Evolutionary conservation across 2,888 invertebrate genomes (phyloP), one percentile per base, ranked within the genome.

Genomic region (Epicampocera succincta): DNA sequence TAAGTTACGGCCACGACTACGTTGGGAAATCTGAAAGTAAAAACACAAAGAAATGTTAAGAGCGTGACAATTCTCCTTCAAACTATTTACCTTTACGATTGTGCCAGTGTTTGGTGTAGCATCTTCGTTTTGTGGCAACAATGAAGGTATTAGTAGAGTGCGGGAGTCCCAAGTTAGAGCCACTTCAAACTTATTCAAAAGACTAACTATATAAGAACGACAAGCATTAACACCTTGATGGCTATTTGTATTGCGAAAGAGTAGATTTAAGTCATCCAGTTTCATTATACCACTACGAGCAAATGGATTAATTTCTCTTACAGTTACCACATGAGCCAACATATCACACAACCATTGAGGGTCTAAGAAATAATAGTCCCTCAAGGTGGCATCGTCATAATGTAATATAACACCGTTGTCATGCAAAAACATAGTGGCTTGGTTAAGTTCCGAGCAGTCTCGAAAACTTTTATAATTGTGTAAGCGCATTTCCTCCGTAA

Each of bases 321-420:
- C 97, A 0, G 99, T 98, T 42, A 99, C 97, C 0, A 99, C 98
- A 90, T 98, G 98, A 0, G 99, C 98, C 46, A 99, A 90, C 93
- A 99, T 96, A 90, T 99, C 99, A 91, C 99, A 99, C 50, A 99
- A 93, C 99, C 99, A 99, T 90, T 99, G 99, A 0, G 99, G 99
- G 90, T 98, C 97, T 54, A 99, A 92, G 91, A 99, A 99, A 91
- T 98, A 99, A 63, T 98, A 93, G 91, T 99, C 98, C 88, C 97
- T 96, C 2, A 98, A 92, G 0, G 97, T 97, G 0, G 98, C 97
- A 90, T 98, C 98, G 86, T 98, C 98, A 87, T 98, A 98, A 90
- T 98, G 98, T 1, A 99, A 92, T 9, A 99, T 92, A 1, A 99
- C 97, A 42, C 97, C 99, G 90, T 99, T 99, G 88, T 99, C 99